phyloP scores from a whole-genome alignment of 2,113 vertebrate genomes.

The Trinectes maculatus region DNA sequence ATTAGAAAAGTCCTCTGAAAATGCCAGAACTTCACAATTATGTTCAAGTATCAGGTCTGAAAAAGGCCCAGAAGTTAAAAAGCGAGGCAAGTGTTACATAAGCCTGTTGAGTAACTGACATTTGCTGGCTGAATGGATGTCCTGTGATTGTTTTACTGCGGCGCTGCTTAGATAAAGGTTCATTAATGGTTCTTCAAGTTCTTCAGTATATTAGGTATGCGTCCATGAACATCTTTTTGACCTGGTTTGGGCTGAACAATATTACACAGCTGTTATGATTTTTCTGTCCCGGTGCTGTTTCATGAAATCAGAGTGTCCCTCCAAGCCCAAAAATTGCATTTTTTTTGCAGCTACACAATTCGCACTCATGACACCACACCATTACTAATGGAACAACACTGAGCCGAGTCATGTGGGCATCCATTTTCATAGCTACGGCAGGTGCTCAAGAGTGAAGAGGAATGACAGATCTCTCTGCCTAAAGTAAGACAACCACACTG shows the following conservation, averaged over 20 bases:
- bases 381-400: slow-evolving; percentile 26
- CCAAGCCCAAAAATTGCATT: neutral
- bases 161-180: slow-evolving; percentile 1
- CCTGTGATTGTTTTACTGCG: slow-evolving; percentile 14
- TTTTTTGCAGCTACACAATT: slow-evolving; percentile 33
- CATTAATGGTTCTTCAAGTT: too few species aligned
- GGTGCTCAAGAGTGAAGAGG: slow-evolving; percentile 27
- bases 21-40: neutral
- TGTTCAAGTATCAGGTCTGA: neutral
- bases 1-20: slow-evolving; percentile 1
- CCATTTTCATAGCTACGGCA: slow-evolving; percentile 7
- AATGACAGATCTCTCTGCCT: slow-evolving; percentile 13
- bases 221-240: too few species aligned
- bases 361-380: slow-evolving; percentile 26
- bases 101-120: slow-evolving; percentile 48
- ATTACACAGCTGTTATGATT: slow-evolving; percentile 17
- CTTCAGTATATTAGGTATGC: too few species aligned
- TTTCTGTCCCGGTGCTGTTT: neutral
- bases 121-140: slow-evolving; percentile 32
- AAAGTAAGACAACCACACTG: neutral
- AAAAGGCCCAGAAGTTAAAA: slow-evolving; percentile 25
- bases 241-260: neutral
- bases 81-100: slow-evolving; percentile 44
- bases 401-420: slow-evolving; percentile 41
- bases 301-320: slow-evolving; percentile 20